Evolutionary conservation across 2,888 invertebrate genomes (phyloP).

Genomic region (Psylliodes chrysocephalus): DNA sequence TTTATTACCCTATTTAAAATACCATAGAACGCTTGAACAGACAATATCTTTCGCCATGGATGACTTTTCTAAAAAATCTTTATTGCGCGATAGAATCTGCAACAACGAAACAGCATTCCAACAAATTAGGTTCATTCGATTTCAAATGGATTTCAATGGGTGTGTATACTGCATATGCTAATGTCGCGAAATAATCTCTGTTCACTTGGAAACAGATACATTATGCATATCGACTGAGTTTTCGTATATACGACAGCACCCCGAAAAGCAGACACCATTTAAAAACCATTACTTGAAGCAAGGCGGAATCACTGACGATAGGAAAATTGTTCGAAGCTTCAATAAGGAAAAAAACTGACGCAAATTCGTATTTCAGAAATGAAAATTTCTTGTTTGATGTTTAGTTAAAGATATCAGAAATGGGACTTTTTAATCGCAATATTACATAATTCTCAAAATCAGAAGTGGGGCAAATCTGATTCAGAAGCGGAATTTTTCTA

Average conservation of each 20-base stretch:
- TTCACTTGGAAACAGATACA: background rate
- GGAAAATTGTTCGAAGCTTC: too few species aligned
- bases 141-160: slow-evolving; percentile 42
- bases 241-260: background rate
- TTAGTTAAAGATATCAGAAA: too few species aligned
- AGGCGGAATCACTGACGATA: too few species aligned
- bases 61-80: background rate
- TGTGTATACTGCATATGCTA: slow-evolving; percentile 53
- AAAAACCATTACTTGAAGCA: too few species aligned
- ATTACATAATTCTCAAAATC: background rate
- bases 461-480: background rate
- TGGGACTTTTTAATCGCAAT: too few species aligned
- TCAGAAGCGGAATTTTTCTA: background rate
- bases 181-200: slow-evolving; percentile 57
- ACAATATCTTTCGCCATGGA: too few species aligned
- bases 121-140: slow-evolving; percentile 29
- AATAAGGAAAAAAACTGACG: too few species aligned
- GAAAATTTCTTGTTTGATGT: too few species aligned
- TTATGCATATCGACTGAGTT: background rate
- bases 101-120: slow-evolving; percentile 19
- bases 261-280: background rate
- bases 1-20: too few species aligned
- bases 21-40: too few species aligned
- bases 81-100: slow-evolving; percentile 14
- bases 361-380: too few species aligned